Base-by-base conservation (phyloP, 2,113 vertebrate genomes). In the Thymallus thymallus region DNA sequence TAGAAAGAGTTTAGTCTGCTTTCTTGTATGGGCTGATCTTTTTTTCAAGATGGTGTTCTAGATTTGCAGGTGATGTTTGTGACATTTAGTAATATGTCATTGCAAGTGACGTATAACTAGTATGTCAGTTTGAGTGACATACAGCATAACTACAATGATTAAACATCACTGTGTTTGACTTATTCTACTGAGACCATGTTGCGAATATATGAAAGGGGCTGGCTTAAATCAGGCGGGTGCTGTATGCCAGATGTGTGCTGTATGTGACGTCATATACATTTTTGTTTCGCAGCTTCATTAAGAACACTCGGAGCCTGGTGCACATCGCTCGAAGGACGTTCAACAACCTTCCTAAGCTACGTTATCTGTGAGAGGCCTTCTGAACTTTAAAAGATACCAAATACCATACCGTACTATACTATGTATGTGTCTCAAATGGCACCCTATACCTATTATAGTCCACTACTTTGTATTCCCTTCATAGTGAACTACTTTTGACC, bases 271-370 rank as follows among this genome's bases (percentile, higher is more conserved):
- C 58, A 7, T 22, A 12, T 78, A 16, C 48, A 51, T 76, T 82
- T 73, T 81, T 56, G 88, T 41, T 56, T 88, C 85, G 63, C 90
- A 96, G 95, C 90, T 90, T 93, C 77, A 95, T 96, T 84, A 90
- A 94, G 86, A 97, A 95, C 83, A 94, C 92, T 0, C 94, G 93
- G 88, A 93, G 91, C 76, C 89, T 97, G 72, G 81, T 90, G 80
- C 84, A 91, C 82, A 94, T 96, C 10, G 91, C 89, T 30, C 80
- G 84, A 0, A 88, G 86, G 85, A 94, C 94, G 0, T 96, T 96
- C 85, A 94, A 86, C 89, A 93, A 95, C 73, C 94, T 96, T 56
- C 92, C 95, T 69, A 94, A 88, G 73, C 86, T 96, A 82, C 94
- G 91, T 88, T 95, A 95, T 69, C 82, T 96, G 95, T 95, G 84